Evolutionary conservation across 1,140 invertebrate species (phyloP).

Genomic region (Trichonephila clavata): DNA sequence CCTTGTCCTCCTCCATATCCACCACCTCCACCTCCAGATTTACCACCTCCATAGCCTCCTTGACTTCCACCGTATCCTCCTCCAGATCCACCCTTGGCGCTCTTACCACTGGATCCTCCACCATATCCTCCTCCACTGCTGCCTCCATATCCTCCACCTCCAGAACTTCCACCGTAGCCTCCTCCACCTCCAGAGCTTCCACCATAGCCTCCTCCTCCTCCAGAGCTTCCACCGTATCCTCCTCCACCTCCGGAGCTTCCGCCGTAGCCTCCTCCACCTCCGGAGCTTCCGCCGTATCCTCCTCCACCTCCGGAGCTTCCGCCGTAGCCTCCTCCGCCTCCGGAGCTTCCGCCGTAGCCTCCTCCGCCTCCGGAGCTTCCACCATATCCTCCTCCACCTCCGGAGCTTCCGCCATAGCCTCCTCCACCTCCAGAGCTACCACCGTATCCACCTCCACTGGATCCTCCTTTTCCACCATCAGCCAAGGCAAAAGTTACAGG

Average conservation of each 20-base stretch:
- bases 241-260: conserved; percentile 19
- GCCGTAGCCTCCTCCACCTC: conserved; percentile 7
- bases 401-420: not conserved
- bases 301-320: not conserved
- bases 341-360: conserved; percentile 20
- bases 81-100: not conserved
- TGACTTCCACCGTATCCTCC: conserved; percentile 53
- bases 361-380: conserved; percentile 17
- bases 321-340: not conserved
- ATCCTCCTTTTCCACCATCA: conserved; percentile 38
- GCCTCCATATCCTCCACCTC: conserved; percentile 25
- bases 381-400: conserved; percentile 28
- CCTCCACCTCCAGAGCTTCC: conserved; percentile 23
- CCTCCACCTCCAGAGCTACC: conserved; percentile 55
- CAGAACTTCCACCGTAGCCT: not conserved
- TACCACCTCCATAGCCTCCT: conserved; percentile 29
- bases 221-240: not conserved
- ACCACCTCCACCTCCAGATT: conserved; percentile 50
- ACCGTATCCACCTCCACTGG: conserved; percentile 43
- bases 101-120: conserved; percentile 10
- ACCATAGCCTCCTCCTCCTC: conserved; percentile 22
- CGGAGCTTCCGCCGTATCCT: conserved; percentile 54
- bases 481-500: conserved; percentile 71
- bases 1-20: not conserved
- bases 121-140: conserved; percentile 54